Evolutionary conservation across 2,113 vertebrate genomes (phyloP).

Genomic region (Campylorhamphus procurvoides): DNA sequence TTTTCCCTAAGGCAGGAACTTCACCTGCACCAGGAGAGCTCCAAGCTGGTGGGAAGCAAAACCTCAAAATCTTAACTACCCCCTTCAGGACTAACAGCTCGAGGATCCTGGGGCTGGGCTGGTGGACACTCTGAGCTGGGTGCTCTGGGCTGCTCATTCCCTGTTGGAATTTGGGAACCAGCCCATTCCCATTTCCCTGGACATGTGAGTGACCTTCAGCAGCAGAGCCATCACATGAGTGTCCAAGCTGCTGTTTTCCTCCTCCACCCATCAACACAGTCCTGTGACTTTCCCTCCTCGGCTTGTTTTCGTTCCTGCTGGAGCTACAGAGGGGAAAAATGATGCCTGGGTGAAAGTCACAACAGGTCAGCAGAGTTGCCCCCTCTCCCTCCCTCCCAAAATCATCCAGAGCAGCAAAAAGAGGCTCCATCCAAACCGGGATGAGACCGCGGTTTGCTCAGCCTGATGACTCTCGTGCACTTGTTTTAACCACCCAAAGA

Average conservation of each 20-base stretch:
- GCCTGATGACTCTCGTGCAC: not conserved
- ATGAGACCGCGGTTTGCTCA: not conserved
- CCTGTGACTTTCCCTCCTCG: slow-evolving; percentile 49
- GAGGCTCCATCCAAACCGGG: not conserved
- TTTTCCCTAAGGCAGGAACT: not conserved
- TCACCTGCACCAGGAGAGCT: not conserved
- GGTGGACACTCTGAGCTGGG: not conserved
- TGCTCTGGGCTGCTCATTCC: not conserved
- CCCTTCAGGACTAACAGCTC: not conserved
- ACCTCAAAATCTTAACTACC: rapidly evolving
- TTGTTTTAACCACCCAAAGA: not conserved
- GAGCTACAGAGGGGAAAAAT: not conserved
- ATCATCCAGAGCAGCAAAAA: not conserved
- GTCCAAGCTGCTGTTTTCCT: not conserved
- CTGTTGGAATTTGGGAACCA: too few species aligned
- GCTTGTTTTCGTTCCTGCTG: not conserved
- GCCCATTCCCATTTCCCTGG: not conserved
- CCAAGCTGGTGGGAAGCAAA: not conserved
- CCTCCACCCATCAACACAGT: not conserved
- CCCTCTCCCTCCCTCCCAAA: not conserved
- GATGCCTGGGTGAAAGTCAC: not conserved
- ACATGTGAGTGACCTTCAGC: not conserved
- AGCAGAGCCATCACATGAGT: not conserved
- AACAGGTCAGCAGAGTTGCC: not conserved
- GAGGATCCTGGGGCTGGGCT: not conserved